Evolutionary conservation across 2,888 invertebrate genomes (phyloP), one percentile per base, ranked within the genome.

Genomic region (Aleiodes alternator): DNA sequence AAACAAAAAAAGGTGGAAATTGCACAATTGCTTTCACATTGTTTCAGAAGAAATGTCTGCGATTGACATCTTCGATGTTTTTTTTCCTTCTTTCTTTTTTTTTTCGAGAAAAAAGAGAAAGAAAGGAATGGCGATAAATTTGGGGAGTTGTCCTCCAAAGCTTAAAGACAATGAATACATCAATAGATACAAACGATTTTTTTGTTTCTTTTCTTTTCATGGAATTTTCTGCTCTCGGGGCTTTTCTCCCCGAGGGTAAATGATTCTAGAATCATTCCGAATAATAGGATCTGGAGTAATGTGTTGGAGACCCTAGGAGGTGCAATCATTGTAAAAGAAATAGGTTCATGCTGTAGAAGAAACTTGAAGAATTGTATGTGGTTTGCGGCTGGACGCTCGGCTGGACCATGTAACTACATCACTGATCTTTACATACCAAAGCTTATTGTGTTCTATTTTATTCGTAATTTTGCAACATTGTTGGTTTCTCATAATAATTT

Each of bases 301-400:
- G 56, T 56, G 29, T 57, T 57, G 70, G 56, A 48, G 70, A 71
- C 57, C 70, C 57, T 43, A 59, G 55, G 50, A 64, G 29, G 71
- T 68, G 75, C 68, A 73, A 73, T 71, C 66, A 66, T 72, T 38
- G 69, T 34, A 12, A 38, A 12, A 72, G 57, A 70, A 73, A 69
- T 29, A 59, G 43, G 57, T 29, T 56, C 14, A 57, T 38, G 8
- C 64, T 48, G 43, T 29, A 69, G 43, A 70, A 34, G 16, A 68
- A 23, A 12, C 50, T 34, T 50, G 73, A 70, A 66, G 56, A 55
- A 48, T 70, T 55, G 38, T 55, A 73, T 87, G 87, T 80, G 87
- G 87, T 87, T 80, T 87, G 87, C 82, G 87, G 87, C 84, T 86
- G 81, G 80, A 84, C 84, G 87, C 82, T 86, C 80, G 83, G 82